Conservation (phyloP, 2,797 vertebrate genomes). For the Sparus aurata region DNA sequence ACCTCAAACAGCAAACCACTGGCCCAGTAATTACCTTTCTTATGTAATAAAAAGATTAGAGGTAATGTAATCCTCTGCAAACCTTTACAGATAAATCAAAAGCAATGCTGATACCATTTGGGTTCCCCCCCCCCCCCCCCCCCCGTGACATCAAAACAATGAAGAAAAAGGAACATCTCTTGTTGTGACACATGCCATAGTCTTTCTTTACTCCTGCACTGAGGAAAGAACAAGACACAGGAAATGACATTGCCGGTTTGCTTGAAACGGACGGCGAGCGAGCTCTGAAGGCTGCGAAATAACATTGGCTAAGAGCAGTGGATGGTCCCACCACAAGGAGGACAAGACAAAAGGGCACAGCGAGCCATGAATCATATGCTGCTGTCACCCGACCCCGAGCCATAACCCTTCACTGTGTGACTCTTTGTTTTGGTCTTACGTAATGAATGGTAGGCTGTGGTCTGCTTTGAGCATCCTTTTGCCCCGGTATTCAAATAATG, state of each 20-base stretch:
- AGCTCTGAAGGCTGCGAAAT: constrained; percentile 73
- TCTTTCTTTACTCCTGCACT: constrained; percentile 56
- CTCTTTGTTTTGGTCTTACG: constrained; percentile 81
- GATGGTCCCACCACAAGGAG: constrained; percentile 78
- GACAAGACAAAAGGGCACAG: constrained; percentile 81
- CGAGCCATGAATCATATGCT: constrained; percentile 84
- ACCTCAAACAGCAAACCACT: constrained; percentile 34
- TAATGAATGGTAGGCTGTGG: constrained; percentile 75
- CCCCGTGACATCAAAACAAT: constrained; percentile 44
- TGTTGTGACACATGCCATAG: constrained; percentile 75
- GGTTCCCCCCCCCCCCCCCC: background rate
- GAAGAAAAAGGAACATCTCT: constrained; percentile 48
- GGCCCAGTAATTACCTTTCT: constrained; percentile 31
- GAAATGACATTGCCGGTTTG: constrained; percentile 76
- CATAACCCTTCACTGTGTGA: constrained; percentile 79
- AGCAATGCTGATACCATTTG: constrained; percentile 23
- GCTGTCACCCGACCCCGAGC: constrained; percentile 83
- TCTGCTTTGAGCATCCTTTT: constrained; percentile 73
- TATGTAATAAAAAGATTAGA: constrained; percentile 36
- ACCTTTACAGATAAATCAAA: constrained; percentile 36
- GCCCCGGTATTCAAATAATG: constrained; percentile 72
- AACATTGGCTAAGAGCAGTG: constrained; percentile 78
- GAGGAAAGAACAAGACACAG: constrained; percentile 60
- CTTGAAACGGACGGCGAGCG: constrained; percentile 60
- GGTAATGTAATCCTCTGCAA: constrained; percentile 7